Evolutionary conservation across 2,797 vertebrate species (phyloP).

Genomic region (Morus bassanus): DNA sequence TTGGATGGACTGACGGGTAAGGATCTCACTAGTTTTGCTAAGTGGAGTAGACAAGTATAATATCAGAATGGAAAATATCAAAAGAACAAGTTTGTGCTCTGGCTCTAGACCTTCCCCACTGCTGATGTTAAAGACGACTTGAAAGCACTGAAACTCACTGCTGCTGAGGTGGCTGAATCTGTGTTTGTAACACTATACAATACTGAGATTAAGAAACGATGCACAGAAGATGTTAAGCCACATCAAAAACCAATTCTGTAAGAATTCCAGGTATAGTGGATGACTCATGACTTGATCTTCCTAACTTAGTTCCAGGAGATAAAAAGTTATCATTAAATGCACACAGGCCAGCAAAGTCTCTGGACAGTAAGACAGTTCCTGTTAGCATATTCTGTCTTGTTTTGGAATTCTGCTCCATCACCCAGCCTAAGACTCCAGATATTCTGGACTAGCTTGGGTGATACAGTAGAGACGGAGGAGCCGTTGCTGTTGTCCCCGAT

Average conservation of each 20-base stretch:
- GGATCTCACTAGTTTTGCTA: background rate
- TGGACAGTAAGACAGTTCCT: background rate
- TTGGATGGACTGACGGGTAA: background rate
- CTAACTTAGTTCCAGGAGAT: background rate
- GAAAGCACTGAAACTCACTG: background rate
- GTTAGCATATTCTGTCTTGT: background rate
- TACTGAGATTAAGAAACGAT: background rate
- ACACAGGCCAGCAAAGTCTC: background rate
- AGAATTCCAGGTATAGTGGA: background rate
- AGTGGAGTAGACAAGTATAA: rapidly evolving
- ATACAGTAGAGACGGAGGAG: background rate
- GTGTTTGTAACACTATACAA: background rate
- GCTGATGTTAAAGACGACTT: background rate
- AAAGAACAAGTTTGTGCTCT: background rate
- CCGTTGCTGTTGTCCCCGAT: rapidly evolving
- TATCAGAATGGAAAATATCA: background rate
- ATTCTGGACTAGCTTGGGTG: background rate
- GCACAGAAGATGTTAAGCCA: background rate
- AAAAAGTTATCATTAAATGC: background rate
- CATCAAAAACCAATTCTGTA: background rate
- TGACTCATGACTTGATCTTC: background rate
- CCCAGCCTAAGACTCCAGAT: background rate
- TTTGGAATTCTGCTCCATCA: background rate
- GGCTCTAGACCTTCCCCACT: background rate
- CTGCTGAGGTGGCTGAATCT: background rate